Base-by-base conservation (phyloP, 2,113 vertebrate species). In the Smithornis capensis region DNA sequence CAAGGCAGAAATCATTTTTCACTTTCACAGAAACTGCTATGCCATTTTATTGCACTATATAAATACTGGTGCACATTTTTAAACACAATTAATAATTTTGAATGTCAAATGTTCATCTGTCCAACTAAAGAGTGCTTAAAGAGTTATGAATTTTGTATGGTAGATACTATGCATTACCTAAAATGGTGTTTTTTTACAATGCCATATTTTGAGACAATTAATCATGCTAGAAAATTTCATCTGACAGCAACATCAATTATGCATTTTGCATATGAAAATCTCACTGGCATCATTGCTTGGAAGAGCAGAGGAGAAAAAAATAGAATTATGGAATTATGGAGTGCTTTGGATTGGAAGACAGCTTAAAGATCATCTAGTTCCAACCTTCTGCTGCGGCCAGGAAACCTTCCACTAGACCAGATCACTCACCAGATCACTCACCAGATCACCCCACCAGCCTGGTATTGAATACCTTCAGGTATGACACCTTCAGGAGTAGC, bases 1-100 rank as follows among this genome's bases (percentile, higher is more conserved):
- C 62, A 85, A 83, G 62, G 67, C 19, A 92, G 45, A 76, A 76
- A 68, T 15, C 4, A 57, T 96, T 95, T 82, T 96, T 94, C 67
- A 79, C 10, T 62, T 89, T 87, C 40, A n/a, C 28, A 56, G 85
- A 86, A 91, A 77, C 8, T 33, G 9, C 45, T 87, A 87, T 55
- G 25, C 18, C 28, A 37, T 68, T 14, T 45, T 71, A 44, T 60
- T 71, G 52, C 40, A 68, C 45, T 89, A 7, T 56, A 83, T 87
- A 94, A 87, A 87, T 87, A 85, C 62, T 73, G 40, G 31, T 64
- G 33, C 16, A 69, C 6, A 50, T 76, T 94, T 94, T 91, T 37
- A 95, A 89, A 91, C 25, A 44, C 14, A 59, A 37, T 77, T 70
- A 79, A 73, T 94, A 83, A 85, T 71, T 89, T 84, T 53, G 5